These are phyloP conservation scores for Stenoptilia bipunctidactyla DNA, from an alignment of 2,888 invertebrate genomes.

Conservation along the genomic window DNA sequence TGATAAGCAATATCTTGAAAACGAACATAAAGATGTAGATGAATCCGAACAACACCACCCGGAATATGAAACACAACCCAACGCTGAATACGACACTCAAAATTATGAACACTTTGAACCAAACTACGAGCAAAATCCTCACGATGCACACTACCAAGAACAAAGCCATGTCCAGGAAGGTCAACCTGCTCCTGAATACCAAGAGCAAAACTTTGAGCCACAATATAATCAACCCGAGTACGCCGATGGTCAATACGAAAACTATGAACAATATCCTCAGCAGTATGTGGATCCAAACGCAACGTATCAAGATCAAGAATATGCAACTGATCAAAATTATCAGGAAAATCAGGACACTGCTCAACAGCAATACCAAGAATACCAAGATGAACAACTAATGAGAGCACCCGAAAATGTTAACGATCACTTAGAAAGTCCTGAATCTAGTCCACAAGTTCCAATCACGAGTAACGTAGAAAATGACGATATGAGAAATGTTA, in stretches of 20 bases:
- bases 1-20: conserved; percentile 6
- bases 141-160: conserved; percentile 1
- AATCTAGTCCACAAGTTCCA: background rate
- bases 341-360: conserved; percentile 35
- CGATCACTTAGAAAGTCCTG: conserved; percentile 22
- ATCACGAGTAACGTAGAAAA: conserved; percentile 7
- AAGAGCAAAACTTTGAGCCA: background rate
- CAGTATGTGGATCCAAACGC: conserved; percentile 8
- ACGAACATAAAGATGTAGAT: conserved; percentile 10
- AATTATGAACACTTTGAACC: conserved; percentile 4
- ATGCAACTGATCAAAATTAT: conserved; percentile 34
- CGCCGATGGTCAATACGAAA: conserved; percentile 38
- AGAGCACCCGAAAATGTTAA: conserved; percentile 16
- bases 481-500: conserved; percentile 22
- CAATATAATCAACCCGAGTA: conserved; percentile 25
- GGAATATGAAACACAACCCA: background rate
- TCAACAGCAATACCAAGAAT: conserved; percentile 30
- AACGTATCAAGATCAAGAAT: conserved; percentile 36
- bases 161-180: conserved; percentile 3
- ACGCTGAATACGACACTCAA: conserved; percentile 17
- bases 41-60: conserved; percentile 7
- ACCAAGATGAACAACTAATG: conserved; percentile 17
- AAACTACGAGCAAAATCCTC: conserved; percentile 1
- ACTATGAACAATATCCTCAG: conserved; percentile 32
- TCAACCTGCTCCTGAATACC: conserved; percentile 13